A percentile compares a stretch with the other conserved stretches of the same genome.
phyloP scores from a whole-genome alignment of 2,888 invertebrate species.

The Cerastis rubricosa region DNA sequence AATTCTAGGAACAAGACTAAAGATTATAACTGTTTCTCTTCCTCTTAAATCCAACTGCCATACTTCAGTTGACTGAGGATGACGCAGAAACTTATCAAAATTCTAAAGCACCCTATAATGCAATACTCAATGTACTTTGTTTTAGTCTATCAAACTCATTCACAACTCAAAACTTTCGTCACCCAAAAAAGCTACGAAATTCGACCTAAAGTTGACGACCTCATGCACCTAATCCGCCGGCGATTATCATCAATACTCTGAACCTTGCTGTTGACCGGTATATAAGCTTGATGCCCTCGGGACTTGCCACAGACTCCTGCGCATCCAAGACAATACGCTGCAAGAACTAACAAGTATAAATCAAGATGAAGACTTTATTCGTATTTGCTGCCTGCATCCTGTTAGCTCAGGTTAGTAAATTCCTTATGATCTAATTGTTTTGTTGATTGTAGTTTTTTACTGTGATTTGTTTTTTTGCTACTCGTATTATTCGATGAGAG shows the following conservation, averaged over 20 bases:
- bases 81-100: background rate
- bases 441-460: background rate
- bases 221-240: slow-evolving; percentile 62
- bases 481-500: background rate
- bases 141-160: background rate
- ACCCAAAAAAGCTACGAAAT: background rate
- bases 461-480: background rate
- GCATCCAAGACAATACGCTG: slow-evolving; percentile 31
- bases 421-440: slow-evolving; percentile 21
- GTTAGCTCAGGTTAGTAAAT: slow-evolving; percentile 80
- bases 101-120: background rate
- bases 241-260: slow-evolving; percentile 68
- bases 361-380: slow-evolving; percentile 85
- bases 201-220: slow-evolving; percentile 73
- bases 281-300: slow-evolving; percentile 71
- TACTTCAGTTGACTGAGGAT: background rate
- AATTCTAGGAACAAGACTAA: background rate
- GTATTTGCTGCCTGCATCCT: slow-evolving; percentile 85
- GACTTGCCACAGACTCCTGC: slow-evolving; percentile 54
- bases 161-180: slow-evolving; percentile 9
- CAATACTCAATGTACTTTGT: background rate
- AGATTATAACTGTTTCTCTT: background rate
- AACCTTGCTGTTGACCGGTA: slow-evolving; percentile 60
- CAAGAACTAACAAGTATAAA: slow-evolving; percentile 20
- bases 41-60: rapidly evolving